Percentiles rank a stretch among this genome's conserved stretches.
Evolutionary conservation across 2,888 invertebrate genomes (phyloP).

Genomic region (Cephonodes hylas): DNA sequence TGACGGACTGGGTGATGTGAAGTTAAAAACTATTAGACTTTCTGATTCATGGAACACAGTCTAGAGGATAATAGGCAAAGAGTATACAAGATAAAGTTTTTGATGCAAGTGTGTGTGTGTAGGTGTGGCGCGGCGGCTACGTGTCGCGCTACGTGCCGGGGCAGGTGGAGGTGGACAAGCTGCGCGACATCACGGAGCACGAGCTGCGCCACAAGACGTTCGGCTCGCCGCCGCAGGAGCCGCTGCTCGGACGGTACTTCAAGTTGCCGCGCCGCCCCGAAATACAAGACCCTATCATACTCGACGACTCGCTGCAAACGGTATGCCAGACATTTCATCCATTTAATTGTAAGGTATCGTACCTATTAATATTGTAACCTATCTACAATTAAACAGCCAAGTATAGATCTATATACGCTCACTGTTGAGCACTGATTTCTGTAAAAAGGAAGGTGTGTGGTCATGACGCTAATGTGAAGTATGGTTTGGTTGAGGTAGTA

Average conservation of each 20-base stretch:
- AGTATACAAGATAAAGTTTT: neutral
- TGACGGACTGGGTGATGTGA: too few relatives aligned
- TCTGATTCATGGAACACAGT: too few relatives aligned
- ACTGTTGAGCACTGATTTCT: too few relatives aligned
- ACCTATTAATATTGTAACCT: too few relatives aligned
- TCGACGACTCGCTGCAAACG: slow-evolving; percentile 83
- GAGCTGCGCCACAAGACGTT: slow-evolving; percentile 70
- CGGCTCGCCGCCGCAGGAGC: slow-evolving; percentile 77
- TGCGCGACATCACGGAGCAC: slow-evolving; percentile 63
- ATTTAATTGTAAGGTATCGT: neutral
- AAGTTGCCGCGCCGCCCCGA: slow-evolving; percentile 76
- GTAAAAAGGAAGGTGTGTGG: neutral
- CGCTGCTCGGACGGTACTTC: slow-evolving; percentile 82
- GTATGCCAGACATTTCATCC: slow-evolving; percentile 29
- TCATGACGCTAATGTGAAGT: neutral
- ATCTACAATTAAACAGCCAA: too few relatives aligned
- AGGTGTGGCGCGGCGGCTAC: slow-evolving; percentile 73
- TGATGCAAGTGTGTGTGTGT: neutral
- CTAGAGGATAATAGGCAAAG: neutral
- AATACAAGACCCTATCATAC: slow-evolving; percentile 67
- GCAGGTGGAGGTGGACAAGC: slow-evolving; percentile 62
- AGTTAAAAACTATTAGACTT: neutral
- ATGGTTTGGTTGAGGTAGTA: neutral
- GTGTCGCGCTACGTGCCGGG: slow-evolving; percentile 78
- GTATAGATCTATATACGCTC: too few relatives aligned